phyloP scores from a whole-genome alignment of 2,113 vertebrate species.

The Thunnus maccoyii region DNA sequence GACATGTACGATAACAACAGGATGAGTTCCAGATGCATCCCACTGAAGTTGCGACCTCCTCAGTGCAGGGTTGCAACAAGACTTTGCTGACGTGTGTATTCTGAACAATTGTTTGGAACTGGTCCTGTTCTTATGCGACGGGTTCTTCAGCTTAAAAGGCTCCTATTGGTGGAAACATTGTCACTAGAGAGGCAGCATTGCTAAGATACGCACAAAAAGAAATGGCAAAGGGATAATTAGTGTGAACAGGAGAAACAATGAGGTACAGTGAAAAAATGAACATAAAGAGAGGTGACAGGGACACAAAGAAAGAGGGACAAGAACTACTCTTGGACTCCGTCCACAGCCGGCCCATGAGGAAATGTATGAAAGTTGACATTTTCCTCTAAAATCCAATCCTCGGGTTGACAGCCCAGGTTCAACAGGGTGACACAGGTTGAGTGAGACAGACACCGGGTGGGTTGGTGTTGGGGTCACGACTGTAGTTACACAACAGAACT shows the following conservation, averaged over 20 bases:
- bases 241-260: slow-evolving; percentile 5
- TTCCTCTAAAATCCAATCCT: slow-evolving; percentile 29
- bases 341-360: background rate
- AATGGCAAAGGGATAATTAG: slow-evolving; percentile 7
- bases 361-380: slow-evolving; percentile 50
- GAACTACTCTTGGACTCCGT: background rate
- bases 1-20: background rate
- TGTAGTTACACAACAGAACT: slow-evolving; percentile 19
- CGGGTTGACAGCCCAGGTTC: background rate
- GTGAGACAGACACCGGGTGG: background rate
- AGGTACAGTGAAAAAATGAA: slow-evolving; percentile 9
- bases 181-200: background rate
- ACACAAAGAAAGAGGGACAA: background rate
- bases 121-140: background rate
- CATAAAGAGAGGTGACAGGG: background rate
- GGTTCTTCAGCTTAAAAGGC: no score
- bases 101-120: background rate
- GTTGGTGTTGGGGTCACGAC: slow-evolving; percentile 8
- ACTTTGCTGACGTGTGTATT: background rate
- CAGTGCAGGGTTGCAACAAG: background rate
- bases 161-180: no score
- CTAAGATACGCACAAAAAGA: slow-evolving; percentile 7
- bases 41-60: background rate
- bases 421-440: slow-evolving; percentile 19
- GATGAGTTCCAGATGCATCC: background rate